Evolutionary conservation across 1,140 invertebrate genomes (phyloP).

Genomic region (Cyrtorhinus lividipennis): DNA sequence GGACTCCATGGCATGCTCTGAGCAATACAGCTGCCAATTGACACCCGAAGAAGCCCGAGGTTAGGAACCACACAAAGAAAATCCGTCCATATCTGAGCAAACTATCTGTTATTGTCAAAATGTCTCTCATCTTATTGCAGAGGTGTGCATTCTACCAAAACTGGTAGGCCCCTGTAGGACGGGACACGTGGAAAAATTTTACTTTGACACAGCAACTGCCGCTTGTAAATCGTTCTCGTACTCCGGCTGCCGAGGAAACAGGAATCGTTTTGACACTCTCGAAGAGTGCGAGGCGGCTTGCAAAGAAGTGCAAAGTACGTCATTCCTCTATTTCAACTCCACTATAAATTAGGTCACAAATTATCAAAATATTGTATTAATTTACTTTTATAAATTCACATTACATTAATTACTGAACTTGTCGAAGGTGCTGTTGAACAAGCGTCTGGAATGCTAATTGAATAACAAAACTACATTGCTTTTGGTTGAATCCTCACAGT

Average conservation of each 20-base stretch:
- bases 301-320: conserved; percentile 18
- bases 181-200: conserved; percentile 20
- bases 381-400: too few relatives aligned
- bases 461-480: too few relatives aligned
- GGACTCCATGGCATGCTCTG: background rate
- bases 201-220: conserved; percentile 40
- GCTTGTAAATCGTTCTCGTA: conserved; percentile 55
- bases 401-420: too few relatives aligned
- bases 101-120: background rate
- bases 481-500: too few relatives aligned
- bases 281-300: conserved; percentile 31
- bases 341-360: background rate
- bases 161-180: conserved; percentile 21
- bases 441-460: too few relatives aligned
- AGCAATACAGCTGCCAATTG: conserved; percentile 13
- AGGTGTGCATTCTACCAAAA: conserved; percentile 23
- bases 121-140: conserved; percentile 14
- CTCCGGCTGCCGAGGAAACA: conserved; percentile 57
- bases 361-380: background rate
- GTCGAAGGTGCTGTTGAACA: too few relatives aligned
- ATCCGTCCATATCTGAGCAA: too few relatives aligned
- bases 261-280: conserved; percentile 51
- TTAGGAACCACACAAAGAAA: too few relatives aligned
- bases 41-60: conserved; percentile 18
- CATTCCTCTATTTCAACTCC: conserved; percentile 14